Evolutionary conservation across 2,113 vertebrate species (phyloP), one percentile per base, ranked within the genome.

Genomic region (Benitochromis conjunctus): DNA sequence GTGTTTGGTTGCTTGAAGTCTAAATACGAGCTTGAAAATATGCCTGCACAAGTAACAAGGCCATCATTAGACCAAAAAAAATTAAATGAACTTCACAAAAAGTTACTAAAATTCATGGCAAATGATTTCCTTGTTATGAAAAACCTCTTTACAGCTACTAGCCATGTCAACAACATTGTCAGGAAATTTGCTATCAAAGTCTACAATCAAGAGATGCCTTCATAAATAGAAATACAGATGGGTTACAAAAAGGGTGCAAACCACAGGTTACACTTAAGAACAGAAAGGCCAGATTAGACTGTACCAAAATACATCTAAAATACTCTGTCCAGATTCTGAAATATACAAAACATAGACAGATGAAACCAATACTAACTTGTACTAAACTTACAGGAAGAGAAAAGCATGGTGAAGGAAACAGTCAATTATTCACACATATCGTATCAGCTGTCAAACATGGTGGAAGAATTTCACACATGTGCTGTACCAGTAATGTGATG

Each of bases 141-240:
- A 46, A 71, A 48, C 21, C 41, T 1, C 21, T 46, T 46, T 13
- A 71, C 41, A 71, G 24, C 21, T 46, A 21, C 21, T 71, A 71
- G 41, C 21, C 16, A 46, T 10, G 41, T 10, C 66, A 71, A 71
- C 0, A 71, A 26, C 64, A 26, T 46, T 21, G 16, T 71, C 13
- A 18, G 46, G 16, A 0, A 4, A 18, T n/a, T 46, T 6, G 1
- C 46, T 46, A 18, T 71, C 41, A 10, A 46, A 71, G 21, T 71
- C 38, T 71, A 26, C 66, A 71, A 26, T 71, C 2, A 2, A 71
- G 41, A 26, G 8, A 0, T 26, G 7, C 1, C 66, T 71, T 71
- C 38, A 18, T 71, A 10, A 0, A 18, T 6, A 46, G 3, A 71
- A 46, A 41, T 9, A 69, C 0, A 21, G 62, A 41, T 41, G 12